Conservation (phyloP, 2,113 vertebrate species). For the Callipepla californica region DNA sequence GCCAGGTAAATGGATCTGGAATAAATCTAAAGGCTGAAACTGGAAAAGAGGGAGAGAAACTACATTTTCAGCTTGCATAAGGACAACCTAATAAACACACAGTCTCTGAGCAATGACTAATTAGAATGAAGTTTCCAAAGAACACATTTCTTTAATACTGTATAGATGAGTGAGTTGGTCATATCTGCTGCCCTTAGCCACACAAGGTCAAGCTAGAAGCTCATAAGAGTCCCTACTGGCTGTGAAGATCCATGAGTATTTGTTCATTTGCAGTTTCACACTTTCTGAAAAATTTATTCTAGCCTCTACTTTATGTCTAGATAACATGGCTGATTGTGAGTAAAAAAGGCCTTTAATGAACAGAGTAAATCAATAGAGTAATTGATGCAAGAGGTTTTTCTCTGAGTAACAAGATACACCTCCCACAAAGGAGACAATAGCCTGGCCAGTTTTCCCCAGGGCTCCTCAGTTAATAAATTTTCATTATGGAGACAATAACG, state of each 20-base stretch:
- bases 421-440: neutral
- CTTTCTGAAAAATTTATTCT: constrained; percentile 1
- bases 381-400: neutral
- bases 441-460: neutral
- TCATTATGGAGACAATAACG: neutral
- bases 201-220: neutral
- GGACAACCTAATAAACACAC: neutral
- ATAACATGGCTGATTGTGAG: neutral
- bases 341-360: neutral
- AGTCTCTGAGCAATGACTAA: neutral
- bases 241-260: neutral
- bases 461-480: neutral
- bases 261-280: neutral
- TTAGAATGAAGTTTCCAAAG: constrained; percentile 7
- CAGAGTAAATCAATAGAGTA: constrained; percentile 8
- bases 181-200: neutral
- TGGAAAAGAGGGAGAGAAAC: neutral
- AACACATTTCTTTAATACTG: neutral
- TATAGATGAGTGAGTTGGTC: constrained; percentile 13
- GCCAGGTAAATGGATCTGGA: neutral
- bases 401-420: neutral
- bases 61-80: neutral
- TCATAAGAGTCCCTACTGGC: neutral
- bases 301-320: neutral
- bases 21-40: neutral